Evolutionary conservation across 2,113 vertebrate genomes (phyloP), one percentile per base, ranked within the genome.

Genomic region (Melanerpes formicivorus): DNA sequence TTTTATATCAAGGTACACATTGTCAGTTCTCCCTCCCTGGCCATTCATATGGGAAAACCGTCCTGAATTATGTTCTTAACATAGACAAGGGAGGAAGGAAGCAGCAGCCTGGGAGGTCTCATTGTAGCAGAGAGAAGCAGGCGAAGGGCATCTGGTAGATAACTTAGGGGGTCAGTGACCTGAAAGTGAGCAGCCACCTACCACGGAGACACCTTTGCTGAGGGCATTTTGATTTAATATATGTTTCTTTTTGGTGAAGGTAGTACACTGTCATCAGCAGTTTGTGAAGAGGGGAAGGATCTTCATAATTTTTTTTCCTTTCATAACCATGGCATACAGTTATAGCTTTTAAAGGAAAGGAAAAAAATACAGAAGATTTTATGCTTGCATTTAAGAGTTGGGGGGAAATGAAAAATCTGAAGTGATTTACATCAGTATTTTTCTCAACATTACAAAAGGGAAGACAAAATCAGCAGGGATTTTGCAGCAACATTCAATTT

Each of bases 191-290:
- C 18, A 79, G 50, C 26, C 27, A 37, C 19, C 14, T 32, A 40
- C 59, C 17, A 26, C 2, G 1, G 48, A 48, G 29, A 22, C 4
- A 0, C 27, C 55, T 67, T 64, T 74, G 66, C 60, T 50, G 44
- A 84, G 54, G 46, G 16, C 55, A 52, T 66, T 56, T 58, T 1
- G 0, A 16, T 42, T 13, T n/a, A 50, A 76, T 0, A 0, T 6
- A 3, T 0, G 1, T 19, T 11, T 73, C 48, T 13, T 19, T 77
- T 46, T 64, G 21, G 40, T 8, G 19, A 75, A 4, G 7, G 17
- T 15, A 58, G 30, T 54, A 55, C 0, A 0, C 17, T 63, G 46
- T 34, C 5, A 14, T 23, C 63, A 74, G 42, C 58, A 25, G 59
- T 32, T 60, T 69, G 37, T 13, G 18, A n/a, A 25, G 17, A 17